Evolutionary conservation across 2,113 vertebrate genomes (phyloP).

Genomic region (Thunnus maccoyii): DNA sequence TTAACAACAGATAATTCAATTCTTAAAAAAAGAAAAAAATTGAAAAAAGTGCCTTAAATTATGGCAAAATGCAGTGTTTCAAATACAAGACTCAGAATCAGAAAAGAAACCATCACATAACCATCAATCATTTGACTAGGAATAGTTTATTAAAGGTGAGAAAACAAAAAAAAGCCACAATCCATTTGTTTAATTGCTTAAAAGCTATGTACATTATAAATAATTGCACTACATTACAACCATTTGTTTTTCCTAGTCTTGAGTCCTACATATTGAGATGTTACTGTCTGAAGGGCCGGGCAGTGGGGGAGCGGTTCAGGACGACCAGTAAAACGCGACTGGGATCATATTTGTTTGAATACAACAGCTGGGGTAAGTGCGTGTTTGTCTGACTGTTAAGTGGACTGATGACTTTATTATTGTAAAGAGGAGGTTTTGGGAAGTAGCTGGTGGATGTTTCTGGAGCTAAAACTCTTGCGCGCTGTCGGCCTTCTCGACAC

Average conservation of each 20-base stretch:
- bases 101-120: constrained; percentile 6
- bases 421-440: constrained; percentile 2
- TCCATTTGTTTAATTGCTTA: constrained; percentile 75
- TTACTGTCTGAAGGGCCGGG: constrained; percentile 41
- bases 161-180: constrained; percentile 82
- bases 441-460: constrained; percentile 42
- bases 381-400: constrained; percentile 24
- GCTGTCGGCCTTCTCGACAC: neutral
- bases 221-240: constrained; percentile 82
- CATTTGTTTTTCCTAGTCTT: constrained; percentile 69
- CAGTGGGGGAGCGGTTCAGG: constrained; percentile 26
- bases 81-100: too few species aligned
- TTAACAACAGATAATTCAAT: too few species aligned
- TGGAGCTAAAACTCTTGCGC: constrained; percentile 34
- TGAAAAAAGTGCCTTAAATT: too few species aligned
- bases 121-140: constrained; percentile 78
- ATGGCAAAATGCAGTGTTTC: too few species aligned
- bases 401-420: constrained; percentile 27
- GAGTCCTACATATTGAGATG: constrained; percentile 65
- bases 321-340: constrained; percentile 20
- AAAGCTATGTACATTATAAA: constrained; percentile 88
- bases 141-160: constrained; percentile 87
- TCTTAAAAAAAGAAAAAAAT: neutral
- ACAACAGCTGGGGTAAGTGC: constrained; percentile 36
- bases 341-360: constrained; percentile 29